Evolutionary conservation across 1,140 invertebrate genomes (phyloP).

Genomic region (Steinernema khuongi): DNA sequence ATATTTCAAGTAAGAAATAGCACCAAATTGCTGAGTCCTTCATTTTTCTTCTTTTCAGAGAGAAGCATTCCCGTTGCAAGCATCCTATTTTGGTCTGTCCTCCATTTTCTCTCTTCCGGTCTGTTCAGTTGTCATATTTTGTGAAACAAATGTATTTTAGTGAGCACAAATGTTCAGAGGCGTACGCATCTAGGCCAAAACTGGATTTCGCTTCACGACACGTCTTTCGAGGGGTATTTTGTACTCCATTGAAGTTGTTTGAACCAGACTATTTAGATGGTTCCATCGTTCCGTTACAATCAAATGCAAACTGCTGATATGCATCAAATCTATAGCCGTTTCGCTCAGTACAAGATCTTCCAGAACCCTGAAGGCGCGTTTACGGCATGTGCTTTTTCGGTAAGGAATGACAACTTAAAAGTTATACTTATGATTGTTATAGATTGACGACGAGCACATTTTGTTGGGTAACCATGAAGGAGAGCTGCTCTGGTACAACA

Average conservation of each 20-base stretch:
- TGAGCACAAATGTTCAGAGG: slow-evolving; percentile 58
- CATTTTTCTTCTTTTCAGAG: slow-evolving; percentile 61
- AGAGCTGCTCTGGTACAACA: slow-evolving; percentile 79
- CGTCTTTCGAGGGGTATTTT: slow-evolving; percentile 56
- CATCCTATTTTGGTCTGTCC: slow-evolving; percentile 65
- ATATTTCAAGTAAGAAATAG: slow-evolving; percentile 47
- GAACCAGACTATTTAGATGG: neutral
- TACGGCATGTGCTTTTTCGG: slow-evolving; percentile 74
- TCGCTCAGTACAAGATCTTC: slow-evolving; percentile 78
- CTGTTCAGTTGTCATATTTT: slow-evolving; percentile 33
- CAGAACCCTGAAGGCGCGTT: slow-evolving; percentile 75
- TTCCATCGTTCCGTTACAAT: slow-evolving; percentile 69
- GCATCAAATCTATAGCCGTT: slow-evolving; percentile 78
- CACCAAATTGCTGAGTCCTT: neutral
- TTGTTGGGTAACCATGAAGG: slow-evolving; percentile 79
- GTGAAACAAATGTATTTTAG: slow-evolving; percentile 5
- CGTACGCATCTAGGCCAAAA: neutral
- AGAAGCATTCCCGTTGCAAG: slow-evolving; percentile 69
- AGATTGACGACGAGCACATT: slow-evolving; percentile 74
- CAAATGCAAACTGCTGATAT: slow-evolving; percentile 72
- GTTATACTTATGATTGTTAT: slow-evolving; percentile 35
- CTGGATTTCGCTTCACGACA: slow-evolving; percentile 66
- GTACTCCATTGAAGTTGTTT: slow-evolving; percentile 3
- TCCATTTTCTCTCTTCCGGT: slow-evolving; percentile 62
- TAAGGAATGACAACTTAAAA: slow-evolving; percentile 58